Base-by-base conservation (phyloP, 2,888 invertebrate species). In the Conus canariensis region DNA sequence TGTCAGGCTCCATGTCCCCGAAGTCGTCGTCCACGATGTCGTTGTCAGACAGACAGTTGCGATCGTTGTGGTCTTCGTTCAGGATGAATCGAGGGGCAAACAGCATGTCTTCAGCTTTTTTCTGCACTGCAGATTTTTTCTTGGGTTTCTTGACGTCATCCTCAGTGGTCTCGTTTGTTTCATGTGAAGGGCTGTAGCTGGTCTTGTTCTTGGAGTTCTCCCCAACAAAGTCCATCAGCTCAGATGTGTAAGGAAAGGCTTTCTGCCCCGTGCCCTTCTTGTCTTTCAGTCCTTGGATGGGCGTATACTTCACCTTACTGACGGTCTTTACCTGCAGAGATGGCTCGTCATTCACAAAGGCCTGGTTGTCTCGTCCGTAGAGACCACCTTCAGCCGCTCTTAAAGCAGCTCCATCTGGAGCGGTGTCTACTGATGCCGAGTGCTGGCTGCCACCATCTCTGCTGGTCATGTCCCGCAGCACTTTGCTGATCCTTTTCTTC, bases 11-110 rank as follows among this genome's bases (percentile, higher is more conserved):
- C 64, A 88, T 83, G 87, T 91, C 91, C 8, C 87, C 89, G 67
- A 89, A 56, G 77, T 91, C 91, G 58, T 91, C 91, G 22, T 91
- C 91, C 19, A 80, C 87, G 5, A 90, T 30, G 82, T 92, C 92
- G 77, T 90, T 90, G 86, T 90, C 90, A 6, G 91, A 91, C 64
- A 91, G 90, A 25, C 91, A 91, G 90, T 91, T 92, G 67, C 91
- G 85, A 25, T 90, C 91, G 14, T 87, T 82, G 25, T 56, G 86
- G 77, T 91, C 88, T 9, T 91, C 90, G 22, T 74, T 87, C 16
- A 90, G 87, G 12, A 85, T 85, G 56, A 83, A 80, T n/a, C 92
- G 80, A 8, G 90, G 90, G 67, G 82, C 90, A 89, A 92, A 92
- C 64, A 92, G 85, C 89, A 90, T 90, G 85, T 90, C 87, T 19